phyloP scores from a whole-genome alignment of 2,888 invertebrate genomes.

The Desoria tigrina region DNA sequence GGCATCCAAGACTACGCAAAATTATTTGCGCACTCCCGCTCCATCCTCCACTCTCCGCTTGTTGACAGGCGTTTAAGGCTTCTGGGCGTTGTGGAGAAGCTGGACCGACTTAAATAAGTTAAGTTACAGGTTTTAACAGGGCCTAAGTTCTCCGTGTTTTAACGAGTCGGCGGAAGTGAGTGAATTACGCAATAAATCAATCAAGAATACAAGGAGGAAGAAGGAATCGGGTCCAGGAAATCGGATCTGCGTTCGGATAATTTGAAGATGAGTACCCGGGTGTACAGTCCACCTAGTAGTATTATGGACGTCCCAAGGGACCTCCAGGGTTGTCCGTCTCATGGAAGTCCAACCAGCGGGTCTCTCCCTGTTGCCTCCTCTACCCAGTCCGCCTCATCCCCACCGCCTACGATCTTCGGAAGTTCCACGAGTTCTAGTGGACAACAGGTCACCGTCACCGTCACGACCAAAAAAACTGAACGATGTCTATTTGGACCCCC shows the following conservation, averaged over 20 bases:
- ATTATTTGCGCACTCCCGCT: too few relatives aligned
- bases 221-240: neutral
- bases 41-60: too few relatives aligned
- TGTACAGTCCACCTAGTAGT: constrained; percentile 34
- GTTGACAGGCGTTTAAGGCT: too few relatives aligned
- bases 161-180: too few relatives aligned
- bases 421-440: neutral
- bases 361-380: neutral
- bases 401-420: too few relatives aligned
- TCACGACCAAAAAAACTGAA: constrained; percentile 7
- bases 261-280: constrained; percentile 35
- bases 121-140: too few relatives aligned
- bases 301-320: constrained; percentile 38
- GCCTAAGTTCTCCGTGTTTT: too few relatives aligned
- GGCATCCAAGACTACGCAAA: too few relatives aligned
- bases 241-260: neutral
- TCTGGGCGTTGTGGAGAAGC: too few relatives aligned
- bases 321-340: constrained; percentile 28
- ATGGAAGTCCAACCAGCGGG: constrained; percentile 4
- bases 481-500: constrained; percentile 51
- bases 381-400: constrained; percentile 16
- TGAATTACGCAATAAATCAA: too few relatives aligned
- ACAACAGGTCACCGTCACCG: neutral
- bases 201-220: too few relatives aligned
- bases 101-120: too few relatives aligned